phyloP scores from a whole-genome alignment of 2,888 invertebrate species.

The Conistra vaccinii region DNA sequence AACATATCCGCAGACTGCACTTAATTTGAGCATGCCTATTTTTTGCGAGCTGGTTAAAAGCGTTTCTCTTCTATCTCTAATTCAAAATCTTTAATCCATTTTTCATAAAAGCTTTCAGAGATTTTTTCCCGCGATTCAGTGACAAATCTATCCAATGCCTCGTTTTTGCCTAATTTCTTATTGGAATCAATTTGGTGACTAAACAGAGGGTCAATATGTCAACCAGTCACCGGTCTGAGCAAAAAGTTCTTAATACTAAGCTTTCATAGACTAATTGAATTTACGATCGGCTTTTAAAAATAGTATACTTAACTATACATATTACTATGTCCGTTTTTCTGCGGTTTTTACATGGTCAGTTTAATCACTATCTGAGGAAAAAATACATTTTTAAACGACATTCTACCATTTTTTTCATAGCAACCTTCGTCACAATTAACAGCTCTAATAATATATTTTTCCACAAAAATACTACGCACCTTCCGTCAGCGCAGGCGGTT shows the following conservation, averaged over 20 bases:
- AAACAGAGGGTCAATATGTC: slow-evolving; percentile 42
- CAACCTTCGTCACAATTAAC: slow-evolving; percentile 3
- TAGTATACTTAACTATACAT: slow-evolving; percentile 11
- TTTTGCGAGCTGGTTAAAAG: neutral
- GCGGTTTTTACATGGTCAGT: slow-evolving; percentile 7
- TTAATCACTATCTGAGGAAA: slow-evolving; percentile 32
- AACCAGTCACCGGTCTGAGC: slow-evolving; percentile 23
- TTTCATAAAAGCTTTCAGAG: slow-evolving; percentile 3
- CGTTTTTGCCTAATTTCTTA: slow-evolving; percentile 31
- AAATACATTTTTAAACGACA: slow-evolving; percentile 24
- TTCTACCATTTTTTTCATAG: slow-evolving; percentile 22
- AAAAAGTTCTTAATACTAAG: slow-evolving; percentile 43
- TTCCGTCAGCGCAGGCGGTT: neutral
- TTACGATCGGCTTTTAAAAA: slow-evolving; percentile 22
- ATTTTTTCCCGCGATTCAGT: neutral
- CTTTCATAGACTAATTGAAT: slow-evolving; percentile 53
- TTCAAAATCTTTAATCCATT: neutral
- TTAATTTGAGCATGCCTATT: neutral
- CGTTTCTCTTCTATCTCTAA: too few species aligned
- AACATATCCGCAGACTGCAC: neutral
- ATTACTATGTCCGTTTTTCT: slow-evolving; percentile 32
- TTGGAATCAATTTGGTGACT: slow-evolving; percentile 41
- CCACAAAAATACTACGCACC: neutral
- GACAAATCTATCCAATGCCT: slow-evolving; percentile 5
- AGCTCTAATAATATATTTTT: slow-evolving; percentile 19